Base-by-base conservation (phyloP, 1,140 invertebrate species). In the Dysdera silvatica region DNA sequence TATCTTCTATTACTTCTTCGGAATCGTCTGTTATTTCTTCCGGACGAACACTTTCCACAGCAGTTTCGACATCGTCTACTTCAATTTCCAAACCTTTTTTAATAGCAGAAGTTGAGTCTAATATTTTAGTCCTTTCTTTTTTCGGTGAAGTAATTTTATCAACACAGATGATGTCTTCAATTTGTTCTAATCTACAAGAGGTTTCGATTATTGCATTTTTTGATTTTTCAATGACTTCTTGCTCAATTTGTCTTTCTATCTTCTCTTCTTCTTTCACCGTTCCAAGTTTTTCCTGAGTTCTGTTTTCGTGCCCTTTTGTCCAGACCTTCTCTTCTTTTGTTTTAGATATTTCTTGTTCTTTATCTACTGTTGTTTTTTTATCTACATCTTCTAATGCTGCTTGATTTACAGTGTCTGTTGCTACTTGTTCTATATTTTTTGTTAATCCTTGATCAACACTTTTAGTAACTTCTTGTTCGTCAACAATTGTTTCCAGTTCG, bases 11-110 rank as follows among this genome's bases (percentile, higher is more conserved):
- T 6, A 6, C 7, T 14, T 52, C 58, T n/a, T 32, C 53, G 1
- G n/a, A 26, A 33, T 52, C 48, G 7, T 31, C 53, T 5, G 26
- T 32, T 48, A 47, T 52, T 14, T 61, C 58, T 20, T 47, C 20
- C 23, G 47, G 47, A 23, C 26, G 37, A 12, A 61, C 60, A 28
- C 37, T 61, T 23, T 43, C 48, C 3, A 61, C 55, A 3, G 60
- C 60, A 4, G 60, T 61, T 26, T 61, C 60, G 24, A 61, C 55
- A 26, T 61, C 60, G 24, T 61, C 60, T 40, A 54, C 60, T 12
- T 61, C 51, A 18, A 61, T 43, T 61, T 48, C 55, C 20, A 61
- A 54, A 2, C 60, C 60, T 24, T 61, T 61, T 3, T 16, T 16
- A 37, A 40, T 35, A 23, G 26, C 40, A 24, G 24, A 23, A 23